Base-by-base conservation (phyloP, 1,140 invertebrate genomes). In the Bombus polaris region DNA sequence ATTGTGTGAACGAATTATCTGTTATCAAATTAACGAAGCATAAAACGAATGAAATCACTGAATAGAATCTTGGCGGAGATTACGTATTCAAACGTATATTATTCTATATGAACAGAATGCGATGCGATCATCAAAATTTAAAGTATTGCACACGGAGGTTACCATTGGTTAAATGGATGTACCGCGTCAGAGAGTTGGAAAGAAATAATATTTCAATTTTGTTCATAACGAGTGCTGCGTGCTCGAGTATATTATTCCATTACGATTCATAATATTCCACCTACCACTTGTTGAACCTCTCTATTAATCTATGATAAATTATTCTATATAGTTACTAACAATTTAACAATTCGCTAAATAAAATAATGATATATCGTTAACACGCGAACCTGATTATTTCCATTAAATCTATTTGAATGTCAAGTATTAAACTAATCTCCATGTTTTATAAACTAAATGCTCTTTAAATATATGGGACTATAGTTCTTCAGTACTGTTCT, bases 331-430 rank as follows among this genome's bases (percentile, higher is more conserved):
- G 47, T 39, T n/a, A 57, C 78, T 65, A 74, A 85, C 79, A 68
- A 75, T 85, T 81, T 81, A 81, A 12, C 72, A 85, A 85, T 81
- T 73, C n/a, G 70, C 70, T 85, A 37, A 81, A 85, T 85, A 53
- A 85, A 70, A 70, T 85, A 85, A 85, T 85, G 71, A 10, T 73
- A 85, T 68, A 81, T 39, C 57, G 28, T 73, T 85, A 37, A 47
- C 47, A 32, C 8, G 47, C 15, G 32, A n/a, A 53, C 22, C 12
- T 28, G 42, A 44, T 68, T 84, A 79, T 79, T 59, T 78, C 15
- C 32, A 72, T 80, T 10, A 28, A 59, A 35, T 44, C 28, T 22
- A 57, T 32, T 28, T 25, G 4, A 35, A 57, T 74, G 59, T 22
- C 22, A 18, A 12, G 6, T 25, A n/a, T 80, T 53, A 35, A 15